These are phyloP conservation scores for Microctenopoma steveboyesi DNA, from an alignment of 2,797 vertebrate species.

Conservation along the genomic window DNA sequence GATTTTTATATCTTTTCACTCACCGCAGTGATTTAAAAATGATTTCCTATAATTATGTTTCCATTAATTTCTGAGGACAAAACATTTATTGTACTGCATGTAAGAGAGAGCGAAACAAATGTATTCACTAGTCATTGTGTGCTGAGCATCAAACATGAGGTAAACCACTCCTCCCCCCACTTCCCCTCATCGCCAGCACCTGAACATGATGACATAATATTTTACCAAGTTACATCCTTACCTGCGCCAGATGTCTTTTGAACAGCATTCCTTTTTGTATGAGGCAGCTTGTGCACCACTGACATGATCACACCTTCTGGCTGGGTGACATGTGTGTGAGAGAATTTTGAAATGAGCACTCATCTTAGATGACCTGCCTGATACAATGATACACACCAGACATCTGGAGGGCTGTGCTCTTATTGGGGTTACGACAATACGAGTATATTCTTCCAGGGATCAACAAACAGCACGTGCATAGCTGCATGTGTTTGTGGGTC, in stretches of 20 bases:
- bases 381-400: slow-evolving; percentile 54
- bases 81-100: background rate
- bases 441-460: slow-evolving; percentile 68
- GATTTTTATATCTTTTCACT: background rate
- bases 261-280: slow-evolving; percentile 66
- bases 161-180: background rate
- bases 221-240: slow-evolving; percentile 36
- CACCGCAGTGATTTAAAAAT: background rate
- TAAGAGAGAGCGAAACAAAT: background rate
- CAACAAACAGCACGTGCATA: slow-evolving; percentile 38
- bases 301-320: slow-evolving; percentile 55
- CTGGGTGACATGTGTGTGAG: slow-evolving; percentile 34
- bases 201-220: slow-evolving; percentile 58
- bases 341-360: slow-evolving; percentile 42
- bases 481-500: slow-evolving; percentile 21
- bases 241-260: slow-evolving; percentile 51
- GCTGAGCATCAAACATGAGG: slow-evolving; percentile 3
- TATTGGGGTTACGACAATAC: slow-evolving; percentile 69
- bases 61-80: background rate
- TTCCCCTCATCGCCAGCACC: slow-evolving; percentile 27
- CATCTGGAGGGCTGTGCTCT: slow-evolving; percentile 65
- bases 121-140: background rate
- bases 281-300: slow-evolving; percentile 44
- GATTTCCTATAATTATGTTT: background rate
- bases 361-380: slow-evolving; percentile 44